Evolutionary conservation across 2,797 vertebrate genomes (phyloP).

Genomic region (Carduelis carduelis): DNA sequence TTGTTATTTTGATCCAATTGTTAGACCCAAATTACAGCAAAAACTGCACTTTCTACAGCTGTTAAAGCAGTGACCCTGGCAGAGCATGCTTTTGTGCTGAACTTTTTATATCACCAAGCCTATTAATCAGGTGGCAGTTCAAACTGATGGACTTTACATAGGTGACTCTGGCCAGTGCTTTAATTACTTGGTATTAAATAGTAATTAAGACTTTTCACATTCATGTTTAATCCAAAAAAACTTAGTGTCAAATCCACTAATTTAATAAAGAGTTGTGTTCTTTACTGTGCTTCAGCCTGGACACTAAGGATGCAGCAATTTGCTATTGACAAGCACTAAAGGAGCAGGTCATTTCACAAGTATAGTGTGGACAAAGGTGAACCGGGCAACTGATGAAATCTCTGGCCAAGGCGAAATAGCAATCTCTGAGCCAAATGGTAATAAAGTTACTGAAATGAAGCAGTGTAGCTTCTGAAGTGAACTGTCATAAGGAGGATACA

Average conservation of each 20-base stretch:
- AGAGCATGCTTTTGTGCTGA: slow-evolving; percentile 59
- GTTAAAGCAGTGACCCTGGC: slow-evolving; percentile 74
- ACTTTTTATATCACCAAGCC: slow-evolving; percentile 69
- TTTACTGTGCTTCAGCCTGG: slow-evolving; percentile 72
- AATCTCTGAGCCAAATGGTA: slow-evolving; percentile 94
- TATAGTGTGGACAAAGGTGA: slow-evolving; percentile 94
- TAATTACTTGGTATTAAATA: slow-evolving; percentile 80
- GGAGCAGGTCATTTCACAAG: slow-evolving; percentile 92
- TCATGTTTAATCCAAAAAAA: slow-evolving; percentile 73
- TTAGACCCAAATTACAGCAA: slow-evolving; percentile 69
- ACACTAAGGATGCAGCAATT: slow-evolving; percentile 80
- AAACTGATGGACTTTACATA: slow-evolving; percentile 64
- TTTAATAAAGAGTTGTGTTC: slow-evolving; percentile 78
- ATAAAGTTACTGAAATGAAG: slow-evolving; percentile 97
- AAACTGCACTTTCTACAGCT: slow-evolving; percentile 71
- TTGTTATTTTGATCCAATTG: slow-evolving; percentile 71
- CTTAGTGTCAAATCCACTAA: slow-evolving; percentile 72
- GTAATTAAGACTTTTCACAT: slow-evolving; percentile 82
- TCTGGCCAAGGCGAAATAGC: slow-evolving; percentile 96
- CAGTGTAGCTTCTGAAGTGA: slow-evolving; percentile 86
- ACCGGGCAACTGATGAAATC: slow-evolving; percentile 97
- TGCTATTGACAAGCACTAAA: slow-evolving; percentile 90
- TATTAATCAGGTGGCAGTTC: slow-evolving; percentile 75
- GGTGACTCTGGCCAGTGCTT: slow-evolving; percentile 61
- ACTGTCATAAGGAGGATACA: slow-evolving; percentile 89